Base-by-base conservation (phyloP, 2,797 vertebrate genomes). In the Molothrus aeneus region DNA sequence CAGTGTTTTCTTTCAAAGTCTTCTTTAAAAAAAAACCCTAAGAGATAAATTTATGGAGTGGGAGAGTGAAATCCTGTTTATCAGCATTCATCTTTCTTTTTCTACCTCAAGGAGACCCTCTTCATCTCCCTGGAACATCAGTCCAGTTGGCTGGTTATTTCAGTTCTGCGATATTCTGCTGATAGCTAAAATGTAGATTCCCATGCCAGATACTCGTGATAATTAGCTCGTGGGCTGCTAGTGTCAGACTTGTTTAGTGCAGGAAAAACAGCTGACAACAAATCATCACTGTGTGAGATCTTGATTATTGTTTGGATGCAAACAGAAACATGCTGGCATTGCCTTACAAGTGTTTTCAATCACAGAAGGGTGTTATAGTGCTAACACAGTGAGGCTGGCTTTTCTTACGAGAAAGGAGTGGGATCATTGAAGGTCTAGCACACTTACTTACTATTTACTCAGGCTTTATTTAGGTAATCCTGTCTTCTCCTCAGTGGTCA, bases 241-340 rank as follows among this genome's bases (percentile, higher is more conserved):
- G 92, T 94, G 90, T 94, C 78, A 90, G 91, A 94, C 74, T 91
- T 93, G 92, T 93, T 95, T 88, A 96, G 77, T 82, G 82, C 3
- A 7, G 79, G 70, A 85, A 95, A 96, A 96, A 93, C 74, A 96
- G 89, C 96, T 97, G 95, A 97, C 96, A 96, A 92, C 82, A 89
- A 94, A 93, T 96, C 94, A 94, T 96, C 81, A 54, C 92, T 91
- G 83, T 96, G 74, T 82, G 91, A 96, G 93, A 97, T 94, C 92
- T 91, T 92, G 93, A 93, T 97, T 95, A 93, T 93, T 96, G 84
- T 96, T 96, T 97, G 94, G 86, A 93, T 85, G 86, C 80, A 96
- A 96, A 96, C 57, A 91, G 92, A 78, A 96, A 89, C 86, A 85
- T 63, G 75, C 78, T 95, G 88, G 82, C 90, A 95, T 78, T 0